Evolutionary conservation across 2,797 vertebrate genomes (phyloP).

Genomic region (Echiichthys vipera): DNA sequence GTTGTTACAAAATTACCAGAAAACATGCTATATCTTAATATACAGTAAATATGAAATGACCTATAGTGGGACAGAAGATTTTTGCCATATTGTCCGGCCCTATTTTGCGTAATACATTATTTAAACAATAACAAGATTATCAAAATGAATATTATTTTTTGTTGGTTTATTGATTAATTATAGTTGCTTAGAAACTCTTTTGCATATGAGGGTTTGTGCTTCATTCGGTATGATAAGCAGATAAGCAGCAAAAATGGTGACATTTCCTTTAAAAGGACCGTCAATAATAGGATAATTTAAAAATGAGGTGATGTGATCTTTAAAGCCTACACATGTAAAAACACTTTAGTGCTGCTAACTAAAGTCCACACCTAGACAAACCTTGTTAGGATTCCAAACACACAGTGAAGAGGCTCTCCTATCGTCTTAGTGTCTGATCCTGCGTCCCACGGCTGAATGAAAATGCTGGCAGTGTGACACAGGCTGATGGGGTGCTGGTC

Average conservation of each 20-base stretch:
- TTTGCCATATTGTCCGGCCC: too few relatives aligned
- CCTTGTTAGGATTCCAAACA: slow-evolving; percentile 49
- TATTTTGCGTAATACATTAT: not conserved
- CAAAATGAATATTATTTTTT: not conserved
- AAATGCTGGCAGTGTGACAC: slow-evolving; percentile 65
- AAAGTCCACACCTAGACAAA: slow-evolving; percentile 11
- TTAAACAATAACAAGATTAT: not conserved
- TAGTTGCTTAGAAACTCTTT: not conserved
- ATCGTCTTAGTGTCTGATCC: slow-evolving; percentile 47
- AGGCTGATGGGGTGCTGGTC: slow-evolving; percentile 67
- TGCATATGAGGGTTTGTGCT: not conserved
- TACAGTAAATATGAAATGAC: too few relatives aligned
- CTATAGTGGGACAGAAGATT: too few relatives aligned
- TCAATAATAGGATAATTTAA: too few relatives aligned
- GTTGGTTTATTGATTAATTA: not conserved
- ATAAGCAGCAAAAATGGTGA: not conserved
- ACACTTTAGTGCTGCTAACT: not conserved
- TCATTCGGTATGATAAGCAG: too few relatives aligned
- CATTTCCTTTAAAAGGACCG: not conserved
- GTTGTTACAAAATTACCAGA: too few relatives aligned
- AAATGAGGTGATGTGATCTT: not conserved
- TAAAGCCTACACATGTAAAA: not conserved
- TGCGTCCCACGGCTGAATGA: slow-evolving; percentile 29
- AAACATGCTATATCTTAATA: too few relatives aligned
- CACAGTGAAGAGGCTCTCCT: slow-evolving; percentile 47